Base-by-base conservation (phyloP, 2,888 invertebrate species). In the Agrotis segetum region DNA sequence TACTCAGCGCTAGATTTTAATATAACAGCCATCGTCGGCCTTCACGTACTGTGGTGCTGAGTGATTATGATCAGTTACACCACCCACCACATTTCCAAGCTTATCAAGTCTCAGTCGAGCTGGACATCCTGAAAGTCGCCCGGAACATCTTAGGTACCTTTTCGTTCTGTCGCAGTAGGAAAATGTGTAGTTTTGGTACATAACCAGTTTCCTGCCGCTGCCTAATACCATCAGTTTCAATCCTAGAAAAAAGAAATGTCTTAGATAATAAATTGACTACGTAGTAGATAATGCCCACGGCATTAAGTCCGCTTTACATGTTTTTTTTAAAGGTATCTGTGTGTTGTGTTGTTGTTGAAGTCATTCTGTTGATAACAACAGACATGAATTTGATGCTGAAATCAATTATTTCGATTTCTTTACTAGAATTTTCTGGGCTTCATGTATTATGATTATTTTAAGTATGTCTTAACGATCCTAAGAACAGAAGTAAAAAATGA, bases 51-150 rank as follows among this genome's bases (percentile, higher is more conserved):
- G 72, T 0, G 88, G 79, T 1, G 88, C 85, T 1, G 87, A 87
- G 2, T 93, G 92, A 46, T 87, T 91, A 62, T 93, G 92, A 4
- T 74, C 59, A 0, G 83, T 71, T 1, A 84, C 55, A 14, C 78
- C 55, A 14, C 58, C 77, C 1, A 88, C 77, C 0, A 92, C 64
- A 1, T 61, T 66, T 0, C 87, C 88, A 2, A 69, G 14, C 11
- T 21, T 40, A 19, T 85, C 67, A 13, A 85, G 17, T 40, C 62
- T 82, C 7, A 87, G n/a, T 16, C 55, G 81, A 9, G 81, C 82
- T n/a, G 65, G 65, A 55, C 86, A 86, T 14, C 73, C 71, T 0
- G 71, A 66, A 2, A 56, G 67, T 4, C 81, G 60, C 19, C 64
- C 67, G 14, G 81, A 81, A 19, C 81, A 81, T 24, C 81, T 62